These are phyloP conservation scores for Trichogramma evanescens DNA, from an alignment of 2,888 invertebrate genomes.

Conservation along the genomic window DNA sequence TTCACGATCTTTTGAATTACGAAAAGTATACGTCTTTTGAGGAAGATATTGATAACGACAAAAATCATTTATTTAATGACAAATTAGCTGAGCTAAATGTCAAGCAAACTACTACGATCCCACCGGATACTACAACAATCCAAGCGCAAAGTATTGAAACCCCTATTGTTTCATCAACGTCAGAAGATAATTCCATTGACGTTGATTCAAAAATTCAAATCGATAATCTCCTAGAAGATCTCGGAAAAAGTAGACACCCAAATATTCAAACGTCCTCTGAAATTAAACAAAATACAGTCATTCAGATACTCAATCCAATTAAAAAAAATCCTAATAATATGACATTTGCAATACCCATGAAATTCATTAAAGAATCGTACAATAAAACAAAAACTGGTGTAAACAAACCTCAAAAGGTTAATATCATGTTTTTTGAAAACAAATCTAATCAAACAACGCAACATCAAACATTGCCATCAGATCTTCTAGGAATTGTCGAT, in stretches of 20 bases:
- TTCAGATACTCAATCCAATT: constrained; percentile 37
- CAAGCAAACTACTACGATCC: neutral
- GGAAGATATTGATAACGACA: constrained; percentile 2
- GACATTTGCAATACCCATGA: constrained; percentile 18
- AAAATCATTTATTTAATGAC: neutral
- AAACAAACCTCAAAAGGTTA: constrained; percentile 34
- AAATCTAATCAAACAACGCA: constrained; percentile 24
- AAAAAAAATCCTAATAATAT: constrained; percentile 21
- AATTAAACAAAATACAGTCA: constrained; percentile 38
- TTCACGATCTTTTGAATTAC: constrained; percentile 37
- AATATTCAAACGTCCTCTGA: constrained; percentile 28
- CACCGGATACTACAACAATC: constrained; percentile 26
- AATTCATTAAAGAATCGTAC: constrained; percentile 1
- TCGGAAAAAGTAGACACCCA: constrained; percentile 13
- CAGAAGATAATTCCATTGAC: constrained; percentile 8
- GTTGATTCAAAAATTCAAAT: constrained; percentile 14
- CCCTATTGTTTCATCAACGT: constrained; percentile 8
- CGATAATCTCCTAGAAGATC: constrained; percentile 14
- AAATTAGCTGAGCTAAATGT: constrained; percentile 20
- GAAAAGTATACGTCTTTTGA: constrained; percentile 37
- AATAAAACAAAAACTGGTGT: constrained; percentile 9
- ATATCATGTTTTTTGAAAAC: constrained; percentile 37
- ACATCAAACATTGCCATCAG: neutral
- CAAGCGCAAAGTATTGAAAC: constrained; percentile 39
- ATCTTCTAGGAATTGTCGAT: constrained; percentile 18